Base-by-base conservation (phyloP, 2,888 invertebrate genomes). In the Neoascia interrupta region DNA sequence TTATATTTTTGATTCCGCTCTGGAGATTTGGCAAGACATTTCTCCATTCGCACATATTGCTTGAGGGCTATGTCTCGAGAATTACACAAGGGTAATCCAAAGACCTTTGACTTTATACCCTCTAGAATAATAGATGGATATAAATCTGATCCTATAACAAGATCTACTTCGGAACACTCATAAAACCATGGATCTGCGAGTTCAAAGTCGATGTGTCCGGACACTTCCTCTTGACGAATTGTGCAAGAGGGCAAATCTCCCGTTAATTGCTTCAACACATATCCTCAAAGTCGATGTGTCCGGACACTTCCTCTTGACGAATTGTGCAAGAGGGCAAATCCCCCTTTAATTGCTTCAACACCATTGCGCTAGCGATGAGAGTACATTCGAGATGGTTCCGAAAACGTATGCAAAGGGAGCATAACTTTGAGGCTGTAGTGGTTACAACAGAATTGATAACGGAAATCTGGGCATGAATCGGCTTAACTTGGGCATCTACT, bases 161-260 rank as follows among this genome's bases (percentile, higher is more conserved):
- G 13, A 41, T 51, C 63, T 37, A 26, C 5, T 26, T 16, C 43
- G n/a, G 31, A 49, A 5, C 21, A 28, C n/a, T 28, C 11, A 18
- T 18, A 3, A 18, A 49, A 49, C 2, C 11, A 8, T 5, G 49
- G 49, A 6, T 60, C 69, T 11, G 68, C 66, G 4, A 68, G 39
- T 1, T 28, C 16, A 5, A 47, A n/a, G 0, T 10, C 43, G n/a
- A 21, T 8, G 1, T 51, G 8, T 8, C 43, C 13, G 11, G 23
- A 8, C 1, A 69, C 1, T 5, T 53, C 60, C 0, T 21, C 13
- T 0, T 18, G 54, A 2, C 51, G 13, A 0, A 16, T 13, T 0
- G 16, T 16, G 10, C 43, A 23, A 0, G 39, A 68, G 0, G 66
- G 56, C 21, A 49, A 36, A n/a, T 21, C 19, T 1, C 54, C 54